phyloP scores from a whole-genome alignment of 53 echinoderm and acorn worm genomes.

The Echinometra lucunter region DNA sequence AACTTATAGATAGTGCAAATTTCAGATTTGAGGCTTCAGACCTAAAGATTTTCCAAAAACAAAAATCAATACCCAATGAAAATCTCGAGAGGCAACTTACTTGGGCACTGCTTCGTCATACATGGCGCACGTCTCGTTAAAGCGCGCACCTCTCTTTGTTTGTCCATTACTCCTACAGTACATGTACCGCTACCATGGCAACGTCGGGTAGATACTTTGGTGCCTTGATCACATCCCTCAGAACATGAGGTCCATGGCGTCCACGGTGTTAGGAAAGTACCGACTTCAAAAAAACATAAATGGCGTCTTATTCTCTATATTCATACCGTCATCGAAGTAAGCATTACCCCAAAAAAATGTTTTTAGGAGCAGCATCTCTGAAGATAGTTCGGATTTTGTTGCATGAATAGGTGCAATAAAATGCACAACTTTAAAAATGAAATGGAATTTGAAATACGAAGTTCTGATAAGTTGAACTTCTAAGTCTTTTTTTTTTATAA shows the following conservation, averaged over 20 bases:
- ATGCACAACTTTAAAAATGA: no score
- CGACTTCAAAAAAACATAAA: conserved; percentile 70
- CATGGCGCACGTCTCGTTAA: conserved; percentile 80
- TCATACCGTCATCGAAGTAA: neutral
- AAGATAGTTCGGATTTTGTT: no score
- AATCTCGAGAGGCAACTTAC: conserved; percentile 68
- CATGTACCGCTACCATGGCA: conserved; percentile 85
- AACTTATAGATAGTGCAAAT: no score
- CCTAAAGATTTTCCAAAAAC: no score
- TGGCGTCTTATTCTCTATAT: neutral
- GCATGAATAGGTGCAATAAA: no score
- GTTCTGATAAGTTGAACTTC: no score
- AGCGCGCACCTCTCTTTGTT: conserved; percentile 14
- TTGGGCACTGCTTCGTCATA: conserved; percentile 72
- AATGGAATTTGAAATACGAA: no score
- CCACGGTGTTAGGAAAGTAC: conserved; percentile 89
- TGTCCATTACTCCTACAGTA: conserved; percentile 53
- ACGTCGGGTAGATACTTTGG: conserved; percentile 75
- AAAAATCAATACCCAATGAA: no score
- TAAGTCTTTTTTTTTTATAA: no score
- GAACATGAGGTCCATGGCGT: conserved; percentile 89
- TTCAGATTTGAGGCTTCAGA: no score
- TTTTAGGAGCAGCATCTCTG: no score
- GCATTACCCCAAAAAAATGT: neutral
- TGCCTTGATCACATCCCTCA: conserved; percentile 83